Evolutionary conservation across 1,140 invertebrate species (phyloP).

Genomic region (Mactra quadrangularis): DNA sequence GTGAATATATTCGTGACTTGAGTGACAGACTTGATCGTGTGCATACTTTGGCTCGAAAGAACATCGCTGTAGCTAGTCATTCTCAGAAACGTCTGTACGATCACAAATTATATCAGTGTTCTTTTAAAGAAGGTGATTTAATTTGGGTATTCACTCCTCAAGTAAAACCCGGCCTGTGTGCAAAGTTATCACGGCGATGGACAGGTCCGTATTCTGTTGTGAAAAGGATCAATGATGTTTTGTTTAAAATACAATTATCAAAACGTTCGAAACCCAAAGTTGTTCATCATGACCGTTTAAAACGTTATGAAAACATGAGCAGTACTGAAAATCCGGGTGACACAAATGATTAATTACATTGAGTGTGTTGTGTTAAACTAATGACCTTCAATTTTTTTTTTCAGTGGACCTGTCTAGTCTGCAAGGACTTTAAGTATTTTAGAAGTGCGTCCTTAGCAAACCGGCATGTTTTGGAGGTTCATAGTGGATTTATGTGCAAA

Average conservation of each 20-base stretch:
- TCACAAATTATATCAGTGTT: background rate
- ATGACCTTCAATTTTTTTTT: no score
- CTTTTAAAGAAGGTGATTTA: background rate
- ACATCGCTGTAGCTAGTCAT: background rate
- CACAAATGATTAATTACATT: no score
- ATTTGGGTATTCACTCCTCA: constrained; percentile 9
- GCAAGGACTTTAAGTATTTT: no score
- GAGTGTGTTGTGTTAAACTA: no score
- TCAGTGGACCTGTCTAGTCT: no score
- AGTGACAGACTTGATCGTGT: background rate
- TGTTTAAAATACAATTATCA: background rate
- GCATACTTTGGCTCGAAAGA: background rate
- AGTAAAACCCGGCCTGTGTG: constrained; percentile 3
- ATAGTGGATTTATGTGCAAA: no score
- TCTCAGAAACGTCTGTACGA: constrained; percentile 3
- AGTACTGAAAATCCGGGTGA: no score
- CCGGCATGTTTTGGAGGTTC: no score
- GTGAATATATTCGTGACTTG: background rate
- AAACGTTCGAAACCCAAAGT: background rate
- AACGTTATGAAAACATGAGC: no score
- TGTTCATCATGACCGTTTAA: constrained; percentile 7
- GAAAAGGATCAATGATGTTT: background rate
- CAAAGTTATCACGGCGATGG: constrained; percentile 1
- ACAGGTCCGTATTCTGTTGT: background rate
- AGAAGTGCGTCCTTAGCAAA: no score